Evolutionary conservation across 2,797 vertebrate genomes (phyloP).

Genomic region (Thripadectes ignobilis): DNA sequence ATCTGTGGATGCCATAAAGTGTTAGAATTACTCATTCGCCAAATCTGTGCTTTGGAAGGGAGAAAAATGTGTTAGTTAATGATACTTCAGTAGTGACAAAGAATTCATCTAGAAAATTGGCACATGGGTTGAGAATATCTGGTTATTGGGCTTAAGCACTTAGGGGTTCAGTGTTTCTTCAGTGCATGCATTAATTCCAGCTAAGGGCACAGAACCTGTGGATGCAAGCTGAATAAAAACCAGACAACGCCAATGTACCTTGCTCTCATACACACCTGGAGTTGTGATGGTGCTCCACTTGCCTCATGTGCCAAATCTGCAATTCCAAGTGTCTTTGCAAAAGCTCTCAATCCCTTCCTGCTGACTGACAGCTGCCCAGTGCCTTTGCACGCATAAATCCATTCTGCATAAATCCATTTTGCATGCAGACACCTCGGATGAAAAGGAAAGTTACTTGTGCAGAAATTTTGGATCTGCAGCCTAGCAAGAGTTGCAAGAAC

Average conservation of each 20-base stretch:
- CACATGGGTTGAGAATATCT: background rate
- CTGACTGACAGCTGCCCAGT: constrained; percentile 29
- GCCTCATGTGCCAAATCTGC: background rate
- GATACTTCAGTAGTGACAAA: constrained; percentile 21
- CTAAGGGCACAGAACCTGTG: background rate
- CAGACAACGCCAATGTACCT: background rate
- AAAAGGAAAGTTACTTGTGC: background rate
- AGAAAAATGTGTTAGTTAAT: constrained; percentile 34
- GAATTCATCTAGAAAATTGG: constrained; percentile 30
- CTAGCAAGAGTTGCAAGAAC: background rate
- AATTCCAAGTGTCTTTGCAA: constrained; percentile 2
- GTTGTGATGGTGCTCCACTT: background rate
- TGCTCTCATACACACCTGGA: background rate
- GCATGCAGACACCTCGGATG: background rate
- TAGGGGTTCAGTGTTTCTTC: background rate
- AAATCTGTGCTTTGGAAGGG: constrained; percentile 56
- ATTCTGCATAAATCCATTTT: background rate
- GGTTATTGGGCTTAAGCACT: background rate
- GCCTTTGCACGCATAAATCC: background rate
- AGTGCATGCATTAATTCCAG: background rate
- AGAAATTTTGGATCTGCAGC: background rate
- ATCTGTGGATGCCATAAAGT: constrained; percentile 55
- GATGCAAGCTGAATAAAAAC: background rate
- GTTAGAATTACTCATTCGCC: constrained; percentile 54
- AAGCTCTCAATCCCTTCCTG: background rate